Evolutionary conservation across 2,113 vertebrate genomes (phyloP), one percentile per base, ranked within the genome.

Genomic region (Siniperca knerii): DNA sequence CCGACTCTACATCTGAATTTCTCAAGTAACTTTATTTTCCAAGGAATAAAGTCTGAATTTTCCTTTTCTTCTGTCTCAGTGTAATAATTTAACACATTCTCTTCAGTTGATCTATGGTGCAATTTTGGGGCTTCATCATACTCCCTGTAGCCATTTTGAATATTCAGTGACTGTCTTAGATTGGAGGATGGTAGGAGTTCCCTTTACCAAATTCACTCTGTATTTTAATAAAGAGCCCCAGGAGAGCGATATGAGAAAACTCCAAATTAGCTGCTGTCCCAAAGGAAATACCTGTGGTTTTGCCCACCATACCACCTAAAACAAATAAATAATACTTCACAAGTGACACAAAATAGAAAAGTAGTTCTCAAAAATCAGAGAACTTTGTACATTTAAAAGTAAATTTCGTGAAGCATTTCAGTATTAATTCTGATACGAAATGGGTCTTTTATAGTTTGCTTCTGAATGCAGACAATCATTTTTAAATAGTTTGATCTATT

Each of bases 131-230:
- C 33, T 66, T 82, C 64, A 83, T 54, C 85, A 50, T 44, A 37
- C 13, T 48, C 71, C 86, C 88, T 71, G 46, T 37, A 84, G 90
- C 71, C 52, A 55, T 55, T 72, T 74, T 89, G 70, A 91, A 90
- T 89, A 91, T 85, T 86, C 35, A 42, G 21, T 10, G 58, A 48
- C 55, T 69, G 46, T 74, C 44, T 73, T 8, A 44, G 25, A 33
- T 37, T 73, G 60, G 50, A 50, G 40, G 21, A 60, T 46, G 58
- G 64, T 29, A 25, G 62, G 11, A 25, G 55, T 15, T 20, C n/a
- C 48, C 46, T 72, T 71, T 67, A 76, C 35, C 66, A 75, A 70
- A 88, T 83, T 78, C 73, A 42, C 35, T 74, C 33, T 74, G 77
- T 65, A 64, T 81, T 83, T 73, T 80, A 69, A 81, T 70, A 85